These are phyloP conservation scores for Brachionus plicatilis DNA, from an alignment of 1,140 invertebrate genomes.

Conservation along the genomic window DNA sequence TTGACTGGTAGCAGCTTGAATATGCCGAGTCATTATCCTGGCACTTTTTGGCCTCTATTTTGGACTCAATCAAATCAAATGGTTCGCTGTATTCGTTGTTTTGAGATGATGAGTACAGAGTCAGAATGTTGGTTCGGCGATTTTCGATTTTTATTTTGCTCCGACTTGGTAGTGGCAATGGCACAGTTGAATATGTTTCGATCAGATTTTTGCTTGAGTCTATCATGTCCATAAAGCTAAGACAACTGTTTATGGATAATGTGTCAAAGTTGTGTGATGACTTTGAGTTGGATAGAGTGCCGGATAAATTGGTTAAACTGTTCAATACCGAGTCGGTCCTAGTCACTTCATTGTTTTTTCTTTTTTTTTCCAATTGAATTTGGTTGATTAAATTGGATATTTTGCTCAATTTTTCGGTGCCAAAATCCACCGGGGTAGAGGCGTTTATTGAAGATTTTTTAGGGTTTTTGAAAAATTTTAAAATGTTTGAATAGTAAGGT, in stretches of 20 bases:
- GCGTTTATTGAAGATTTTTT: background rate
- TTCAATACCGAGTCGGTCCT: background rate
- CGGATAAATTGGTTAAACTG: background rate
- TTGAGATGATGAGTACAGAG: background rate
- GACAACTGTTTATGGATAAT: background rate
- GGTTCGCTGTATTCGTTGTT: constrained; percentile 17
- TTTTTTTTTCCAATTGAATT: background rate
- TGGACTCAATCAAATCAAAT: background rate
- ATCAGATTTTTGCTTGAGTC: background rate
- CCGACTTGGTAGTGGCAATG: background rate
- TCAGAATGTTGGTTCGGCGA: background rate
- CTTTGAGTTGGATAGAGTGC: background rate
- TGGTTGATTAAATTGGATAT: background rate
- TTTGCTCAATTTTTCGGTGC: background rate
- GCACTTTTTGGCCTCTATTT: background rate
- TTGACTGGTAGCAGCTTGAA: constrained; percentile 2
- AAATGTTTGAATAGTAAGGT: background rate
- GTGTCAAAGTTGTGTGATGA: background rate
- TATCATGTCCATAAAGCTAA: background rate
- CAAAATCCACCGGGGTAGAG: background rate
- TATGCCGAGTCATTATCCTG: constrained; percentile 1
- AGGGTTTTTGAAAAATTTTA: constrained; percentile 8
- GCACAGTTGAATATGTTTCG: background rate
- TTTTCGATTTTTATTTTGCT: background rate
- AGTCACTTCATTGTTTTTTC: background rate